Percentiles rank a stretch among this genome's conserved stretches.
These are phyloP conservation scores for Drosophila algonquin DNA, from an alignment of 2,888 invertebrate species.

Conservation along the genomic window DNA sequence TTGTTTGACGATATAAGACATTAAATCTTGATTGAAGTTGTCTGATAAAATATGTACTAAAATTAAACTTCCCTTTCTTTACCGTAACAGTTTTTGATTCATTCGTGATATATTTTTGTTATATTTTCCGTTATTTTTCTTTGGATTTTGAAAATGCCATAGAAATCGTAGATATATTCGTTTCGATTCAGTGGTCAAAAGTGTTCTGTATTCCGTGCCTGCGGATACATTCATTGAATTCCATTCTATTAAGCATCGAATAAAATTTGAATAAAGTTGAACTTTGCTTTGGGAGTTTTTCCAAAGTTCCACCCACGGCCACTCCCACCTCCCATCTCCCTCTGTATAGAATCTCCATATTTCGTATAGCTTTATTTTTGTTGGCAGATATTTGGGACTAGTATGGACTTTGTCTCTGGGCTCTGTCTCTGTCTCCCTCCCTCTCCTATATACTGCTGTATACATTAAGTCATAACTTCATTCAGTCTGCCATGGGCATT, in stretches of 20 bases:
- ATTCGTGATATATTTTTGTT: too few species aligned
- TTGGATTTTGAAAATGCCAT: too few species aligned
- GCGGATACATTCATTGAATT: neutral
- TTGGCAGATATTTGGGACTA: constrained; percentile 3
- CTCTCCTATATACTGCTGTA: constrained; percentile 37
- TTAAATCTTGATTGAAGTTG: too few species aligned
- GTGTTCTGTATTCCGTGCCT: neutral
- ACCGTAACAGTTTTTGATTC: too few species aligned
- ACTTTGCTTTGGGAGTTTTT: neutral
- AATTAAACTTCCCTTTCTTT: too few species aligned
- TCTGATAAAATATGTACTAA: too few species aligned
- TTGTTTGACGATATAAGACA: too few species aligned
- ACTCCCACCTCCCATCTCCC: neutral
- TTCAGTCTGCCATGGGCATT: constrained; percentile 55
- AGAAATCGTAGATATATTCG: neutral
- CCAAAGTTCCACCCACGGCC: neutral
- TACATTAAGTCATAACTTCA: constrained; percentile 74
- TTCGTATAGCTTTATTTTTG: constrained; percentile 5
- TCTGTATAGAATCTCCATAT: constrained; percentile 6
- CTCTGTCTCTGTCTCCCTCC: neutral
- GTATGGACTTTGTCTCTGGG: neutral
- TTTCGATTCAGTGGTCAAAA: neutral
- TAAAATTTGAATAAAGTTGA: neutral
- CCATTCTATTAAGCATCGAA: neutral
- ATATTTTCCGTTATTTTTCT: too few species aligned